Percentiles rank a stretch among this genome's conserved stretches.
These are phyloP conservation scores for Isaurus tuberculatus DNA, from an alignment of 92 coral and sea anemone genomes.

Conservation along the genomic window DNA sequence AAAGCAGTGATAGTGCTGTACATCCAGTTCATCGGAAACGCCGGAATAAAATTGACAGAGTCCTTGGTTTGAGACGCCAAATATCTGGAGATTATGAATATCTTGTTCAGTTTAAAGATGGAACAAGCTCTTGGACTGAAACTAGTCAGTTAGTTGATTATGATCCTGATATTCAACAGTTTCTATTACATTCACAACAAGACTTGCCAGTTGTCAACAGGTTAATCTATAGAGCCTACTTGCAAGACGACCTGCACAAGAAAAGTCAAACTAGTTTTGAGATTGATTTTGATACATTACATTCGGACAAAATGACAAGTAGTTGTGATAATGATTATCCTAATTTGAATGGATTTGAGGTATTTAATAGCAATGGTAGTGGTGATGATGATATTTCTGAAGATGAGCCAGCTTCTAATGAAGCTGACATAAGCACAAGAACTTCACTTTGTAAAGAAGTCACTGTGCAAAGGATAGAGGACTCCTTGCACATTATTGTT, in stretches of 20 bases:
- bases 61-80: slow-evolving; percentile 90
- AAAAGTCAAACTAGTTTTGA: slow-evolving; percentile 53
- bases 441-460: slow-evolving; percentile 83
- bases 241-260: slow-evolving; percentile 77
- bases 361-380: not conserved
- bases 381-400: slow-evolving; percentile 25
- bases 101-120: slow-evolving; percentile 97
- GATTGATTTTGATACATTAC: slow-evolving; percentile 24
- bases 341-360: slow-evolving; percentile 9
- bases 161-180: slow-evolving; percentile 78
- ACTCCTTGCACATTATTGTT: slow-evolving; percentile 76
- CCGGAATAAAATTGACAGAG: slow-evolving; percentile 85
- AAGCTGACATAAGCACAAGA: slow-evolving; percentile 35
- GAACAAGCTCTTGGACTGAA: slow-evolving; percentile 97
- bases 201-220: slow-evolving; percentile 82
- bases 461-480: slow-evolving; percentile 72
- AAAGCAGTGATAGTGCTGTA: slow-evolving; percentile 42
- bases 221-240: slow-evolving; percentile 87
- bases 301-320: slow-evolving; percentile 10
- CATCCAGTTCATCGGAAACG: slow-evolving; percentile 65
- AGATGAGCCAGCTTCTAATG: slow-evolving; percentile 44
- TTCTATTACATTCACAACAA: slow-evolving; percentile 83
- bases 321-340: slow-evolving; percentile 5
- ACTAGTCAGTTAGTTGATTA: slow-evolving; percentile 84
- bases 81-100: slow-evolving; percentile 79